Percentiles rank a stretch among this genome's conserved stretches.
These are phyloP conservation scores for Agrypnia vestita DNA, from an alignment of 1,140 invertebrate genomes.

Conservation along the genomic window DNA sequence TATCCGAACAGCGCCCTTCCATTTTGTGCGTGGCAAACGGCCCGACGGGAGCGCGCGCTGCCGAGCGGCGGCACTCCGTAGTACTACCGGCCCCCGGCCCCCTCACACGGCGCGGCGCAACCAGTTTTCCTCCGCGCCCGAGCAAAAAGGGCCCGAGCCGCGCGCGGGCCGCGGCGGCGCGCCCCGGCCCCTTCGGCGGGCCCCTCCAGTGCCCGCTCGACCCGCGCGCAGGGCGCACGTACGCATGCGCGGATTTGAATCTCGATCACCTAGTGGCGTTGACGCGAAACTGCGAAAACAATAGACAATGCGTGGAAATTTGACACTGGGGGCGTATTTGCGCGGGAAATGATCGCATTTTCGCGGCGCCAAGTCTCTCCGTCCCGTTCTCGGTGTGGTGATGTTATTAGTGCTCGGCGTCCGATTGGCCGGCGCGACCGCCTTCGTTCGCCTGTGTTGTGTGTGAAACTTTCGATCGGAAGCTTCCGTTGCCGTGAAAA, in stretches of 20 bases:
- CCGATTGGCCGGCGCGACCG: conserved; percentile 29
- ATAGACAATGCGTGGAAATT: conserved; percentile 40
- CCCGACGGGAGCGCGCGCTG: conserved; percentile 57
- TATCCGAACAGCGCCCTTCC: background rate
- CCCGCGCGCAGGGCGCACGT: conserved; percentile 25
- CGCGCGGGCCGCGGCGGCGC: background rate
- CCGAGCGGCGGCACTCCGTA: conserved; percentile 48
- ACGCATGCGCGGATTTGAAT: conserved; percentile 35
- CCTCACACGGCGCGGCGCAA: background rate
- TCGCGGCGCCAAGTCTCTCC: background rate
- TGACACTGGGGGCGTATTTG: conserved; percentile 33
- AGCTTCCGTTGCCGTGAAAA: conserved; percentile 26
- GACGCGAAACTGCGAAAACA: conserved; percentile 41
- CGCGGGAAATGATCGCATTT: conserved; percentile 28
- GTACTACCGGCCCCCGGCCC: conserved; percentile 49
- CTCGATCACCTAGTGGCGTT: background rate
- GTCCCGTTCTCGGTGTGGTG: conserved; percentile 1
- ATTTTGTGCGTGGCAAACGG: conserved; percentile 39
- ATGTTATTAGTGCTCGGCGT: conserved; percentile 29
- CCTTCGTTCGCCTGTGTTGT: conserved; percentile 26
- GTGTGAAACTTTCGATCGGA: conserved; percentile 42
- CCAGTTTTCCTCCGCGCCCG: background rate
- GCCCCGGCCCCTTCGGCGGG: background rate
- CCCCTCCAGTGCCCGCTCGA: conserved; percentile 25
- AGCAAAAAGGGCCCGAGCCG: background rate